Evolutionary conservation across 2,797 vertebrate genomes (phyloP).

Genomic region (Carcharodon carcharias): DNA sequence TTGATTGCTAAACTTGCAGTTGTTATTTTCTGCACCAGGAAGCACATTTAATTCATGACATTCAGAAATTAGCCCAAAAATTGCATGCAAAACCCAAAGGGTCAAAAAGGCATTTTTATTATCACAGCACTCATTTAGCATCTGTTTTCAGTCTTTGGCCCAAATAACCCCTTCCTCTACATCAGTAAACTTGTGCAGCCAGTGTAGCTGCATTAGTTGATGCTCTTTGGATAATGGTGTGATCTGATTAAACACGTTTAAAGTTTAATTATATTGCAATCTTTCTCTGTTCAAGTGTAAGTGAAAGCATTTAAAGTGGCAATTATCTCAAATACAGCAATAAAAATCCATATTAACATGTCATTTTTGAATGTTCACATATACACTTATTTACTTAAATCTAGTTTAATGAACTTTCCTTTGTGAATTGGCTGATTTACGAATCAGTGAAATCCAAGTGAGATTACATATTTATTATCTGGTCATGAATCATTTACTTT

Average conservation of each 20-base stretch:
- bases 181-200: not conserved
- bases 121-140: not conserved
- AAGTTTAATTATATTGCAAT: not conserved
- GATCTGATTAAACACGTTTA: not conserved
- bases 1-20: not conserved
- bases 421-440: constrained; percentile 1
- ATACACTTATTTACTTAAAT: not conserved
- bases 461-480: constrained; percentile 6
- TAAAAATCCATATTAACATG: not conserved
- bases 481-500: constrained; percentile 18
- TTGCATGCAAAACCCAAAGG: not conserved
- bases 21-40: not conserved
- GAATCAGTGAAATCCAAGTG: not conserved
- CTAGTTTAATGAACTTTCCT: constrained; percentile 13
- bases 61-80: not conserved
- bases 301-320: not conserved
- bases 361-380: not conserved
- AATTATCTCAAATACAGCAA: not conserved
- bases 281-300: not conserved
- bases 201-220: not conserved
- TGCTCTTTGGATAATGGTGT: too few relatives aligned
- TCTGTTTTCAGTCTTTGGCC: not conserved
- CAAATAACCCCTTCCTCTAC: not conserved
- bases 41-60: not conserved
- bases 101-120: not conserved